Conservation (phyloP, 2,888 invertebrate species). For the Leptinotarsa tumamoca region DNA sequence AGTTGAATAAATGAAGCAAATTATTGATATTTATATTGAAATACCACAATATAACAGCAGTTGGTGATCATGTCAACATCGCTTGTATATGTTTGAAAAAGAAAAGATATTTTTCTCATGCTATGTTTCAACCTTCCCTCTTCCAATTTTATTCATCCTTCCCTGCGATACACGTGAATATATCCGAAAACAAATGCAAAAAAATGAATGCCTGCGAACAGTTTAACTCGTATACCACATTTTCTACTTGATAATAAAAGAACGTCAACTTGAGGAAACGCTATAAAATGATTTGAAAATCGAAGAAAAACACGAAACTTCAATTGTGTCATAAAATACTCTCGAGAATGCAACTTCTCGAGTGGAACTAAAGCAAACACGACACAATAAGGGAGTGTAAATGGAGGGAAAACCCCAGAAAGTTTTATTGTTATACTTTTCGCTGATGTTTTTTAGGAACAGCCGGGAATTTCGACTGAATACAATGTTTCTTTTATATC, state of each 20-base stretch:
- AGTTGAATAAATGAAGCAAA: too few species aligned
- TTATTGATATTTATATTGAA: too few species aligned
- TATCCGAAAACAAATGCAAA: not conserved
- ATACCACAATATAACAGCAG: too few species aligned
- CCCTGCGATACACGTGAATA: not conserved
- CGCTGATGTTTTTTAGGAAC: slow-evolving; percentile 24
- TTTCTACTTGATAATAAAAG: not conserved
- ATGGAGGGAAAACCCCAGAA: slow-evolving; percentile 37
- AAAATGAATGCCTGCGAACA: not conserved
- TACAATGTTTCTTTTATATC: slow-evolving; percentile 33
- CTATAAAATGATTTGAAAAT: slow-evolving; percentile 7
- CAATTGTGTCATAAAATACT: slow-evolving; percentile 45
- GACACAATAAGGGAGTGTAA: slow-evolving; percentile 45
- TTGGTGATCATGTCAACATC: too few species aligned
- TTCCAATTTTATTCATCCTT: not conserved
- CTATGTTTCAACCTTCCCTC: too few species aligned
- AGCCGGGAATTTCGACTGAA: slow-evolving; percentile 27
- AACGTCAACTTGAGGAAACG: slow-evolving; percentile 5
- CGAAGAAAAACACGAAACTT: slow-evolving; percentile 35
- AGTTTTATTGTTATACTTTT: slow-evolving; percentile 43
- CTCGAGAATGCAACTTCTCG: slow-evolving; percentile 40
- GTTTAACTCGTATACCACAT: not conserved
- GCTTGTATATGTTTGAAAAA: too few species aligned
- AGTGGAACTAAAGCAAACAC: slow-evolving; percentile 45
- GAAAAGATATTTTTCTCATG: too few species aligned